Evolutionary conservation across 2,113 vertebrate species (phyloP), one percentile per base, ranked within the genome.

Genomic region (Anseranas semipalmata): DNA sequence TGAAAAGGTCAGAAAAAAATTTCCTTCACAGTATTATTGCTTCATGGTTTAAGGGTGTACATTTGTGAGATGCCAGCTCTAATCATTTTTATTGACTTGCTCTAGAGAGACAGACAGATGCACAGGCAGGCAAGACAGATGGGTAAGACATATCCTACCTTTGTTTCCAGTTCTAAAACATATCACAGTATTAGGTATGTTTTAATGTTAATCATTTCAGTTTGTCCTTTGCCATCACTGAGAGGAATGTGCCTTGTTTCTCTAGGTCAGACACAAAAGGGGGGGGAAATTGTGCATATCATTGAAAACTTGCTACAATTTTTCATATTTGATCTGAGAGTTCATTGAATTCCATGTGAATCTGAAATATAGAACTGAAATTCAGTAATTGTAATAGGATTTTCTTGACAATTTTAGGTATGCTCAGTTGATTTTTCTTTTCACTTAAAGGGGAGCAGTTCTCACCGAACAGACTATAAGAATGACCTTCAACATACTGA

Each of bases 1-100:
- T 98, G 98, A 98, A 98, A 98, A 98, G 98, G 98, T 98, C 98
- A 98, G 97, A 91, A 97, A 97, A 97, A 97, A 98, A 97, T 95
- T 97, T 97, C 97, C 96, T 97, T 93, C 97, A 85, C 97, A 95
- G 96, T 96, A 97, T 98, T 98, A 97, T 95, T 96, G 97, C 96
- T 97, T 95, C 95, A 94, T 96, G 98, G 96, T 98, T 98, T 98
- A 98, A 98, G 95, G 97, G 97, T 97, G 94, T 97, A 96, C 68
- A 75, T 96, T 98, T 97, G 97, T 96, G 97, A 97, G 96, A 96
- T 97, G 98, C 96, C 97, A 97, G 79, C 86, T 98, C 97, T 97
- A 98, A 98, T 98, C 76, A 98, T 97, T 98, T 98, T 98, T 98
- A 98, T 98, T 98, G 98, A 98, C 98, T 98, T 97, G 94, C 95